Conservation (phyloP, 2,797 vertebrate genomes). For the Cyprinodon diabolis region DNA sequence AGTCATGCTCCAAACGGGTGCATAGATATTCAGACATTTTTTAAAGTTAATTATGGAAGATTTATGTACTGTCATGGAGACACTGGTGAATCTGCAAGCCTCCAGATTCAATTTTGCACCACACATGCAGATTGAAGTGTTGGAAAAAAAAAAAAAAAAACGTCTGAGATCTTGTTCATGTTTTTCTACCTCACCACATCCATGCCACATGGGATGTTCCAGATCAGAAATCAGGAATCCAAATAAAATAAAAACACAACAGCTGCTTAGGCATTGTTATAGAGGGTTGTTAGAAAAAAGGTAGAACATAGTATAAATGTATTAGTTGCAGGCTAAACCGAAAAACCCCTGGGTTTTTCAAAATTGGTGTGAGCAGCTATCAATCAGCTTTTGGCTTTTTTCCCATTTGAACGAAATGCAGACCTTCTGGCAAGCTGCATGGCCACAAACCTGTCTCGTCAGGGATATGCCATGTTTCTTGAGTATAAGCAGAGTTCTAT, state of each 20-base stretch:
- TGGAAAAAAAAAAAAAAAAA: constrained; percentile 25
- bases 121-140: constrained; percentile 35
- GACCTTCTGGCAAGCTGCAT: too few relatives aligned
- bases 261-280: constrained; percentile 1
- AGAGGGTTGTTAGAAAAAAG: constrained; percentile 15
- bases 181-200: constrained; percentile 31
- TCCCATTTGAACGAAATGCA: too few relatives aligned
- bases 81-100: constrained; percentile 47
- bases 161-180: constrained; percentile 25
- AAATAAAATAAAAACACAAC: constrained; percentile 5
- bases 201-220: constrained; percentile 30
- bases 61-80: constrained; percentile 51
- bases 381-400: too few relatives aligned
- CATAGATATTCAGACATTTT: constrained; percentile 24
- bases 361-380: too few relatives aligned
- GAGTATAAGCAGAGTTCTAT: too few relatives aligned
- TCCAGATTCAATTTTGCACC: constrained; percentile 51
- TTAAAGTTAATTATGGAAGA: constrained; percentile 59
- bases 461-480: too few relatives aligned
- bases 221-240: constrained; percentile 21
- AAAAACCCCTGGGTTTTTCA: too few relatives aligned
- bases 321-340: neutral
- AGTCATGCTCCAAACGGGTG: constrained; percentile 26
- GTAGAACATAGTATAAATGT: neutral
- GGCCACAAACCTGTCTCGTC: too few relatives aligned